Percentiles rank a stretch among this genome's conserved stretches.
phyloP scores from a whole-genome alignment of 2,113 vertebrate genomes.

The Nyctereutes procyonoides region DNA sequence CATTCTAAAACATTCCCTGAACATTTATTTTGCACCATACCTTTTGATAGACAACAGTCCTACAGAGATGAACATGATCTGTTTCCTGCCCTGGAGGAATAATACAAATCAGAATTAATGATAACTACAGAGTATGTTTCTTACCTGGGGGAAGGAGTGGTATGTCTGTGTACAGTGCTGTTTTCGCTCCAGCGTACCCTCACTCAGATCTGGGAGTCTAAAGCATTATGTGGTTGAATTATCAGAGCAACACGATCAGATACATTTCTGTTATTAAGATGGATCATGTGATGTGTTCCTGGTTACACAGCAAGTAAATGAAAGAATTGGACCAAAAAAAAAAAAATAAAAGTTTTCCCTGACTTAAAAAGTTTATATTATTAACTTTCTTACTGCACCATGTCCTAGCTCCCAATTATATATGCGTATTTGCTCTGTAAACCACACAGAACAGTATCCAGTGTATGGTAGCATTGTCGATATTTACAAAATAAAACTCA shows the following conservation, averaged over 20 bases:
- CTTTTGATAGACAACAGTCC: background rate
- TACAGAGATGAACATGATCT: background rate
- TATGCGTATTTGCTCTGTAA: background rate
- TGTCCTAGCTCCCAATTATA: background rate
- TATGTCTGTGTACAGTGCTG: background rate
- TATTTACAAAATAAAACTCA: slow-evolving; percentile 11
- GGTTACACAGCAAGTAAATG: background rate
- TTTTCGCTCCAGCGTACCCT: background rate
- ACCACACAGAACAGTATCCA: background rate
- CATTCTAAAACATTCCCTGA: too few relatives aligned
- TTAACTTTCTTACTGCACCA: background rate
- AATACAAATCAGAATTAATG: background rate
- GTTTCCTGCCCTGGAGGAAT: background rate
- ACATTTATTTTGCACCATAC: background rate
- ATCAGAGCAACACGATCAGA: background rate
- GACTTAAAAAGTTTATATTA: background rate
- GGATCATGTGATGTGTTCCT: background rate
- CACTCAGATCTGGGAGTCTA: background rate
- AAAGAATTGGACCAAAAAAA: background rate
- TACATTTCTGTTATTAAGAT: background rate
- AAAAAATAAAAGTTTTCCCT: background rate
- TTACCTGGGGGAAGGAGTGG: background rate
- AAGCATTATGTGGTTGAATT: background rate
- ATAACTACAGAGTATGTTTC: background rate
- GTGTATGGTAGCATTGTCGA: background rate